A percentile compares a stretch with the other conserved stretches of the same genome.
Evolutionary conservation across 2,888 invertebrate genomes (phyloP).

Genomic region (Himalopsyche japonica): DNA sequence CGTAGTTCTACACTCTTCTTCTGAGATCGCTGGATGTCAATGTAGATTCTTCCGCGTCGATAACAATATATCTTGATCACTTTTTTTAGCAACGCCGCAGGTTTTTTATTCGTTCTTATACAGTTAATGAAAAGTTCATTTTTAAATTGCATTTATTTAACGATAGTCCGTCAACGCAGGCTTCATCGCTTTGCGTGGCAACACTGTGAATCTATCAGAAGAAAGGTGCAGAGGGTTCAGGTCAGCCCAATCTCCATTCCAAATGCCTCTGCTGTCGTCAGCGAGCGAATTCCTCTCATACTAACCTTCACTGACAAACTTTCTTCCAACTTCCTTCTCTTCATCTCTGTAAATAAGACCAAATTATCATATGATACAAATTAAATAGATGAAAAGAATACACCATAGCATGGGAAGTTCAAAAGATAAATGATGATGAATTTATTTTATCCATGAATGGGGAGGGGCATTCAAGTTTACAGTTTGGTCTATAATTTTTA

Average conservation of each 20-base stretch:
- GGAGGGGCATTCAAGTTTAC: too few species aligned
- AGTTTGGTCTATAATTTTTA: too few species aligned
- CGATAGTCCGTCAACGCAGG: background rate
- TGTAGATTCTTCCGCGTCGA: background rate
- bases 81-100: background rate
- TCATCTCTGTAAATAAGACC: constrained; percentile 64
- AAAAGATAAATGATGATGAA: too few species aligned
- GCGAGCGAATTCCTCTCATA: constrained; percentile 58
- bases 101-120: background rate
- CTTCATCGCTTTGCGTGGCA: constrained; percentile 34
- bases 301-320: constrained; percentile 79
- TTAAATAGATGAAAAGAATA: too few species aligned
- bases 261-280: constrained; percentile 53
- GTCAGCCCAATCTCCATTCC: constrained; percentile 67
- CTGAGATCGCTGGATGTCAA: background rate
- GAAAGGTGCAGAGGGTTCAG: constrained; percentile 31
- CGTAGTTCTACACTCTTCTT: background rate
- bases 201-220: constrained; percentile 36
- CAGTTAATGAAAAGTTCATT: background rate
- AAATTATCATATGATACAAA: background rate
- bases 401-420: background rate
- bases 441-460: too few species aligned
- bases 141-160: constrained; percentile 3
- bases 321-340: constrained; percentile 83
- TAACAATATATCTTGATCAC: background rate